Evolutionary conservation across 2,797 vertebrate genomes (phyloP), one percentile per base, ranked within the genome.

Genomic region (Siniperca obscura): DNA sequence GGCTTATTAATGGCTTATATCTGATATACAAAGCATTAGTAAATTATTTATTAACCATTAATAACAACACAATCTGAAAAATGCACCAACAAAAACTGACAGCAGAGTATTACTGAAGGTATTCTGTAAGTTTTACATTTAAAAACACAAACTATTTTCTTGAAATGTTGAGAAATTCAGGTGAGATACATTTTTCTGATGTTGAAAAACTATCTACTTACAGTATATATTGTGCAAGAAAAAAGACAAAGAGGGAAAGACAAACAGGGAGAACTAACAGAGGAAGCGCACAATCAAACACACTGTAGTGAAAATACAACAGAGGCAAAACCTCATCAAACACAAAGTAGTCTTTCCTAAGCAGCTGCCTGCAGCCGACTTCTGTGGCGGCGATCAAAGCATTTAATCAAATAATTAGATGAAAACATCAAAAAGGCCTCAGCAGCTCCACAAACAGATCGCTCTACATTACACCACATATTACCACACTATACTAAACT

Each of bases 321-420:
- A 50, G 69, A 84, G 68, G 55, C 77, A 65, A 76, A 89, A 84
- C 62, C 82, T 89, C 79, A 85, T 88, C 75, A 91, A 87, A 79
- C 80, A 70, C 57, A 61, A 67, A 81, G 76, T 68, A 46, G 87
- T 53, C 57, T 74, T 68, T 87, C 70, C 70, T 66, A 70, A 87
- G 73, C 81, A 81, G 76, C 78, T 30, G 83, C 91, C 74, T 81
- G 78, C 72, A 86, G 86, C 83, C 81, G 82, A 74, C 82, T 67
- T 90, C 71, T 88, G 88, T 70, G 70, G 74, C 46, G 1, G 30
- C 80, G 89, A 93, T 94, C 92, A 93, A 94, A 95, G 92, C 80
- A 4, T 80, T 91, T 87, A 93, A 92, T 91, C 93, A 93, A 92
- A 92, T 89, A 91, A 94, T 92, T 90, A 91, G 81, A 90, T 76